Conservation (phyloP, 2,113 vertebrate genomes). For the Microtus richardsoni region DNA sequence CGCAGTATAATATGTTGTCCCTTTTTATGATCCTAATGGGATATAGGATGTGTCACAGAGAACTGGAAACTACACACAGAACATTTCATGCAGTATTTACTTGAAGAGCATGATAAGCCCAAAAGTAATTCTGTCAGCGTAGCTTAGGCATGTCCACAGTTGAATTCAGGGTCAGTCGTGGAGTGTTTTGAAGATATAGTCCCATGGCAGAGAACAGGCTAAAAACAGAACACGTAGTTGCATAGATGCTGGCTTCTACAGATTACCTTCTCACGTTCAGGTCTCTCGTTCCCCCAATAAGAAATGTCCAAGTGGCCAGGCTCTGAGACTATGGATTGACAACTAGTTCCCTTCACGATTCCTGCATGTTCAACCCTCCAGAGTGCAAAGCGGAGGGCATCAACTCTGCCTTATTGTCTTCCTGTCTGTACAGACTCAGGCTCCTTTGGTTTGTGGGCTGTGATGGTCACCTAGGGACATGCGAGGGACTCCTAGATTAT, state of each 20-base stretch:
- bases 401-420: background rate
- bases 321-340: background rate
- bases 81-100: background rate
- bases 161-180: background rate
- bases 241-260: background rate
- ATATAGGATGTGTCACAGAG: background rate
- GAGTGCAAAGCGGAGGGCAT: background rate
- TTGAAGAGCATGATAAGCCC: background rate
- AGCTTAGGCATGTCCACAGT: background rate
- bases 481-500: background rate
- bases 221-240: background rate
- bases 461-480: background rate
- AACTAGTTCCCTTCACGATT: background rate
- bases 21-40: background rate
- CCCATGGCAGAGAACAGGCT: background rate
- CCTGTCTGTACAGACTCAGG: background rate
- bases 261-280: background rate
- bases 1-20: background rate
- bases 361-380: background rate
- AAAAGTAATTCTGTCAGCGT: background rate
- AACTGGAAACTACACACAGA: background rate
- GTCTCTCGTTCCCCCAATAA: background rate
- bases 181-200: background rate
- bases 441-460: background rate
- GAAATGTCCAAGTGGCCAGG: background rate